Percentiles rank a stretch among this genome's conserved stretches.
Conservation (phyloP, 2,888 invertebrate genomes). For the Andrena minutula region DNA sequence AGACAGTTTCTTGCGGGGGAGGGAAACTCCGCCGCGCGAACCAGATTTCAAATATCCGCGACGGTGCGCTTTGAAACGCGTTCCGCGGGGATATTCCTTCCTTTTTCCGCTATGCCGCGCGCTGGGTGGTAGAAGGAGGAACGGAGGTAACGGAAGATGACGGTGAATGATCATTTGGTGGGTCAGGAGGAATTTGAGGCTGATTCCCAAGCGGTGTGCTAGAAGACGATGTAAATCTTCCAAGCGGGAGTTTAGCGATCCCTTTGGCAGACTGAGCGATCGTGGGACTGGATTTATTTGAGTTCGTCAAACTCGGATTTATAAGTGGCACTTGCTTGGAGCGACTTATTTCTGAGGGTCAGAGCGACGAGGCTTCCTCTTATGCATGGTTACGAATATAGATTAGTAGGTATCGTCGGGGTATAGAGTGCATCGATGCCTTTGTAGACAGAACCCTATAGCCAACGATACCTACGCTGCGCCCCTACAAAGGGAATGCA, state of each 20-base stretch:
- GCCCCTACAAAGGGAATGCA: constrained; percentile 37
- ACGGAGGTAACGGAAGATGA: neutral
- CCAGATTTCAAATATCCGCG: constrained; percentile 44
- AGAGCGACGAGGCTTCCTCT: too few relatives aligned
- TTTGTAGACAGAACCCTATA: neutral
- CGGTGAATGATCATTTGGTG: neutral
- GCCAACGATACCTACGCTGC: neutral
- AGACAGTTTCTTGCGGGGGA: constrained; percentile 30
- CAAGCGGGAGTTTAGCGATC: too few relatives aligned
- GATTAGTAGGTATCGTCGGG: too few relatives aligned
- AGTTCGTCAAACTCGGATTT: too few relatives aligned
- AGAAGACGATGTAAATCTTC: too few relatives aligned
- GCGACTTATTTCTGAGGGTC: too few relatives aligned
- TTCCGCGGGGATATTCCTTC: neutral
- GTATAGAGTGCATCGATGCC: neutral
- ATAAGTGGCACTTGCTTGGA: too few relatives aligned
- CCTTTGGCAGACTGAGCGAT: too few relatives aligned
- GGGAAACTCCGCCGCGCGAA: constrained; percentile 43
- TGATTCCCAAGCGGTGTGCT: too few relatives aligned
- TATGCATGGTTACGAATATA: too few relatives aligned
- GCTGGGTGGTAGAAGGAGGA: constrained; percentile 2
- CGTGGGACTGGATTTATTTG: too few relatives aligned
- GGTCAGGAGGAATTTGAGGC: neutral
- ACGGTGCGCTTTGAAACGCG: constrained; percentile 15
- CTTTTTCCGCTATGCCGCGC: neutral